Evolutionary conservation across 1,140 invertebrate genomes (phyloP).

Genomic region (Caligus rogercresseyi): DNA sequence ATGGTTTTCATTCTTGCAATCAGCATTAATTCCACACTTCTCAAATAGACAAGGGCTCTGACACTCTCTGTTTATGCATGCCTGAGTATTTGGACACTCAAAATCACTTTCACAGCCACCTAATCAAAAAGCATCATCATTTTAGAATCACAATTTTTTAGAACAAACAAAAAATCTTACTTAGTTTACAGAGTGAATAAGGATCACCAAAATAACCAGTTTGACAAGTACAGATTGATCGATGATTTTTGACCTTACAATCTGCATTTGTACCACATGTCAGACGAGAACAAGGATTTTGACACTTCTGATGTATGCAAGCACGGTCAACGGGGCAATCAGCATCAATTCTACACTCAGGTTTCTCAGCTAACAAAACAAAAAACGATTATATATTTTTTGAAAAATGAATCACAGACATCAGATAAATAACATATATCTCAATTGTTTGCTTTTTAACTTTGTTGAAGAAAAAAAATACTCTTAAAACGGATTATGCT

Average conservation of each 20-base stretch:
- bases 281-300: conserved; percentile 28
- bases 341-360: conserved; percentile 26
- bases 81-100: conserved; percentile 27
- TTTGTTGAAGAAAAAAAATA: no score
- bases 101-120: conserved; percentile 28
- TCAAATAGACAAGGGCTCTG: conserved; percentile 31
- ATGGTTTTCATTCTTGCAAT: conserved; percentile 25
- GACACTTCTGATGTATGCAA: conserved; percentile 32
- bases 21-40: conserved; percentile 26
- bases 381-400: no score
- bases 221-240: conserved; percentile 22
- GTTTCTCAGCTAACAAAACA: conserved; percentile 4
- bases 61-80: conserved; percentile 27
- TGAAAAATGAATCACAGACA: no score
- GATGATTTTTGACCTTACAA: conserved; percentile 34
- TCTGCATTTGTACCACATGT: conserved; percentile 53
- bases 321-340: conserved; percentile 27
- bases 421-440: no score
- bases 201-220: conserved; percentile 42
- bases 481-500: no score
- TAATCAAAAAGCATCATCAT: neutral
- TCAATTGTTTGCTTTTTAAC: no score
- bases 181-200: conserved; percentile 41
- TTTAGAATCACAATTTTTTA: neutral
- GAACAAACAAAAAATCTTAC: conserved; percentile 22